Percentiles rank a stretch among this genome's conserved stretches.
Conservation (phyloP, 2,888 invertebrate species). For the Protodeltote pygarga region DNA sequence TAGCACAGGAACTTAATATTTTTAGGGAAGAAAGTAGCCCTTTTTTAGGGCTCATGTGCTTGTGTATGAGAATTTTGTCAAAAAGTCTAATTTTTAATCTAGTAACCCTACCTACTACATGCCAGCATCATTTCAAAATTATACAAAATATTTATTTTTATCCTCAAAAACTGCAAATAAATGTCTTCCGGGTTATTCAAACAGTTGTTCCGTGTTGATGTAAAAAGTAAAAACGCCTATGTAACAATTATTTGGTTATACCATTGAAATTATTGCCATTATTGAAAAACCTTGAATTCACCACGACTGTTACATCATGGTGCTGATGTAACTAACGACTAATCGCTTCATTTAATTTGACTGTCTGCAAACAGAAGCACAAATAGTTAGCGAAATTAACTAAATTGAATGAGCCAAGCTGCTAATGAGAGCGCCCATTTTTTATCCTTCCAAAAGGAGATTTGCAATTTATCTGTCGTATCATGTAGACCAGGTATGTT, state of each 20-base stretch:
- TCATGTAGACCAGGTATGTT: too few species aligned
- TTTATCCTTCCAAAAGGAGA: neutral
- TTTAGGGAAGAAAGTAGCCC: too few species aligned
- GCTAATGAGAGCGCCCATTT: neutral
- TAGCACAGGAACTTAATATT: too few species aligned
- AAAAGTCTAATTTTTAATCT: too few species aligned
- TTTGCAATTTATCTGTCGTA: too few species aligned
- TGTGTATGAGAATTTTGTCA: too few species aligned
- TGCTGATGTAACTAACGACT: slow-evolving; percentile 10
- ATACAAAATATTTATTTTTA: slow-evolving; percentile 1
- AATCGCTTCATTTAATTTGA: slow-evolving; percentile 1
- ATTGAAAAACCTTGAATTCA: slow-evolving; percentile 17
- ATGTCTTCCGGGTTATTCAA: slow-evolving; percentile 14
- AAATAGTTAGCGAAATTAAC: neutral
- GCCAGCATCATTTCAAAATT: neutral
- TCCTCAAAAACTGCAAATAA: slow-evolving; percentile 6
- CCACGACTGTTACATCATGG: slow-evolving; percentile 6
- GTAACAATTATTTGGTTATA: too few species aligned
- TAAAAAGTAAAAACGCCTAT: slow-evolving; percentile 3
- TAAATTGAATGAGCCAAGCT: neutral
- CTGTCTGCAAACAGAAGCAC: neutral
- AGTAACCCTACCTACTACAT: too few species aligned
- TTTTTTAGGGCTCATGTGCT: too few species aligned
- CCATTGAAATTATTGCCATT: too few species aligned
- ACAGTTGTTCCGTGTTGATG: slow-evolving; percentile 7